These are phyloP conservation scores for Remorina albescens DNA, from an alignment of 2,797 vertebrate genomes.

Conservation along the genomic window DNA sequence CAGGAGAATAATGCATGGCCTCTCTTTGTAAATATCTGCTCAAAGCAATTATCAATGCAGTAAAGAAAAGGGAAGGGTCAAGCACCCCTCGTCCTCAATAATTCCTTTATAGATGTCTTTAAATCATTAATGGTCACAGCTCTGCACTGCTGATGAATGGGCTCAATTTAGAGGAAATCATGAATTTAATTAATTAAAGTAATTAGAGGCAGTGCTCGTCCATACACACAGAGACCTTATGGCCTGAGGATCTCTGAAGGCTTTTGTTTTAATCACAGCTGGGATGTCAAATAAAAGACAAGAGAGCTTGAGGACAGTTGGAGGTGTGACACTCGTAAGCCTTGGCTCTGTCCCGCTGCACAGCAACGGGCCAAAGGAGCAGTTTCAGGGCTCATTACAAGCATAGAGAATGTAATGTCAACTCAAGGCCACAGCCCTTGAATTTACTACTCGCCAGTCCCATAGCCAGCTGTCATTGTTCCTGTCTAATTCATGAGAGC, in stretches of 20 bases:
- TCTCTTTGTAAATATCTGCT: constrained; percentile 76
- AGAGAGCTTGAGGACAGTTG: constrained; percentile 71
- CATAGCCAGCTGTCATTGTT: constrained; percentile 73
- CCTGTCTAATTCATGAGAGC: constrained; percentile 71
- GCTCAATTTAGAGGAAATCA: constrained; percentile 85
- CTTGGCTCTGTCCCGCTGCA: constrained; percentile 50
- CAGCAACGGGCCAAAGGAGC: constrained; percentile 61
- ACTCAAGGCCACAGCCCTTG: constrained; percentile 75
- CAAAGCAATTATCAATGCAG: constrained; percentile 72
- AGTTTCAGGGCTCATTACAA: constrained; percentile 78
- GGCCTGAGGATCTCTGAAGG: constrained; percentile 71
- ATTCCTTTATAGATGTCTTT: constrained; percentile 84
- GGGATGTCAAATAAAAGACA: constrained; percentile 76
- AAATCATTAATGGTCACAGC: constrained; percentile 83
- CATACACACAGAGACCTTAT: constrained; percentile 69
- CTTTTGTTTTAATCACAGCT: constrained; percentile 82
- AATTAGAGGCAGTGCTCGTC: constrained; percentile 78
- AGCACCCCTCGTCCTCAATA: constrained; percentile 76
- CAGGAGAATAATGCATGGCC: constrained; percentile 50
- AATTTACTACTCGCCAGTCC: constrained; percentile 73
- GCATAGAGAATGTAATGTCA: constrained; percentile 77
- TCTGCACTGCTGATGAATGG: constrained; percentile 80
- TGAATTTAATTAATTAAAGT: constrained; percentile 87
- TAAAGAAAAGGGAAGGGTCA: constrained; percentile 67
- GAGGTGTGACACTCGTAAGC: constrained; percentile 66